Evolutionary conservation across 2,113 vertebrate genomes (phyloP).

Genomic region (Psophia crepitans): DNA sequence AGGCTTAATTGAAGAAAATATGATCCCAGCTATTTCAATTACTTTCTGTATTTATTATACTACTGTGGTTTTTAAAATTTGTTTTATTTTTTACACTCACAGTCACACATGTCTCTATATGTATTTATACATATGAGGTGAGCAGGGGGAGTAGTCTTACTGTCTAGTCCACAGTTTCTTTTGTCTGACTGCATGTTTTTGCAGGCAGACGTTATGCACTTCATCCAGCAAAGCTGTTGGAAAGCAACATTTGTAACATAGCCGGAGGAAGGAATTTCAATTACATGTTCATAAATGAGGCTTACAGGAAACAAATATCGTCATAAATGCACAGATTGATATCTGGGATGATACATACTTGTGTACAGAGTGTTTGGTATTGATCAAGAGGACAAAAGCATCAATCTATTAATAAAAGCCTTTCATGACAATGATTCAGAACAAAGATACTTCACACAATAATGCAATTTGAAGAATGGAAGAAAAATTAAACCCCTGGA

Average conservation of each 20-base stretch:
- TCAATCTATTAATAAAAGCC: not conserved
- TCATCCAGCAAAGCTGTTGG: not conserved
- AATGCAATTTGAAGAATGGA: not conserved
- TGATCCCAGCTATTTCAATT: not conserved
- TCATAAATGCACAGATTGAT: not conserved
- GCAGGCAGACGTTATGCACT: not conserved
- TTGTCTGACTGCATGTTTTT: not conserved
- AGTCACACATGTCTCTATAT: not conserved
- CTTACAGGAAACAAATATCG: not conserved
- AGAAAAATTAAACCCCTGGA: not conserved
- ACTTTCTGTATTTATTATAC: not conserved
- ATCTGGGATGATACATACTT: not conserved
- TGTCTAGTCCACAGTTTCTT: not conserved
- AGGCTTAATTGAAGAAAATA: not conserved
- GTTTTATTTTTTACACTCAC: not conserved
- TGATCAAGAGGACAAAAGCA: not conserved
- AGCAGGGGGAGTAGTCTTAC: not conserved
- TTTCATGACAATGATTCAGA: not conserved
- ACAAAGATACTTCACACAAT: not conserved
- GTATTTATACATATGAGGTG: not conserved
- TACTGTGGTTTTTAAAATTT: not conserved
- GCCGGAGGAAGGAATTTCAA: not conserved
- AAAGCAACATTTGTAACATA: not conserved
- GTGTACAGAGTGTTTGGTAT: not conserved
- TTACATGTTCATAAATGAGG: not conserved